Conservation (phyloP, 2,797 vertebrate species). For the Smutsia gigantea region DNA sequence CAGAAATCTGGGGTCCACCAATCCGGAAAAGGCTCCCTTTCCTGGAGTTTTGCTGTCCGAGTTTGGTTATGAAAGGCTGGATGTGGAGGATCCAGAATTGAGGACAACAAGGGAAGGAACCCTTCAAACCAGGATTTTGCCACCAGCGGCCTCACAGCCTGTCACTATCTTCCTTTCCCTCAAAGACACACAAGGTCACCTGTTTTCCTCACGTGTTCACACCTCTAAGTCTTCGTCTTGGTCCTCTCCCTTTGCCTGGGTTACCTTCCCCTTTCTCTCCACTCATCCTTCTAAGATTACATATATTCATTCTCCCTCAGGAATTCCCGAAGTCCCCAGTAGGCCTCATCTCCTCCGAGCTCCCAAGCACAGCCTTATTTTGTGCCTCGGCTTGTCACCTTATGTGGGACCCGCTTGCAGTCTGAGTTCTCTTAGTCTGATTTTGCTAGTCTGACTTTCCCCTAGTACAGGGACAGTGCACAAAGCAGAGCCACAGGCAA, state of each 20-base stretch:
- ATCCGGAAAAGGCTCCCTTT: neutral
- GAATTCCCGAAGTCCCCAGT: neutral
- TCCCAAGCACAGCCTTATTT: neutral
- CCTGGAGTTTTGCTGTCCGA: neutral
- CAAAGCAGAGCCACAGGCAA: neutral
- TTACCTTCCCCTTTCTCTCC: neutral
- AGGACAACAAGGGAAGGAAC: neutral
- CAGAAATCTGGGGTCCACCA: neutral
- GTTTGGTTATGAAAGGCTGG: neutral
- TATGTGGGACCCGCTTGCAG: neutral
- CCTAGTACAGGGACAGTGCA: neutral
- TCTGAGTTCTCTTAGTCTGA: neutral
- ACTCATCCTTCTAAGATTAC: neutral
- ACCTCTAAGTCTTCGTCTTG: neutral
- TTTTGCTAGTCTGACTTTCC: neutral
- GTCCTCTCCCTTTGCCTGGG: neutral
- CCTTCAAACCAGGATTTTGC: neutral
- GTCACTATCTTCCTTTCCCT: neutral
- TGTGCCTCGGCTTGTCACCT: neutral
- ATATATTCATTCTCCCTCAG: neutral
- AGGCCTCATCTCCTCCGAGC: neutral
- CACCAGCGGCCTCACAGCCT: neutral
- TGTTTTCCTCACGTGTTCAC: neutral
- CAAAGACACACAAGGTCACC: neutral
- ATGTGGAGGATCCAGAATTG: neutral